These are phyloP conservation scores for Nixonia krombeini DNA, from an alignment of 1,140 invertebrate species.

Conservation along the genomic window DNA sequence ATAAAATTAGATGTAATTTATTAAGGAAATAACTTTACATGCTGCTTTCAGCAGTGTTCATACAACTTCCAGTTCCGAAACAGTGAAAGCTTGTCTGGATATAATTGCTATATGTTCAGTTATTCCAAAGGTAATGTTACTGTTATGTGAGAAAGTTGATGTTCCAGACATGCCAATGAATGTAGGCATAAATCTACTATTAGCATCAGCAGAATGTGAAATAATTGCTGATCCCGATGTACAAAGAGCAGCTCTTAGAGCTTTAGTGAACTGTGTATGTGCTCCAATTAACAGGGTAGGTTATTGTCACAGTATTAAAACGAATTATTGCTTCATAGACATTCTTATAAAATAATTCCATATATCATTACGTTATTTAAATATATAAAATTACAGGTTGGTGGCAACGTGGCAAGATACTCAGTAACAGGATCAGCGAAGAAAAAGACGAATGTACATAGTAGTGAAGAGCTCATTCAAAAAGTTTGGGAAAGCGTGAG, in stretches of 20 bases:
- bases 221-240: constrained; percentile 91
- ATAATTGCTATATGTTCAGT: constrained; percentile 91
- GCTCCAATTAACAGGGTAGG: constrained; percentile 86
- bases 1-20: constrained; percentile 4
- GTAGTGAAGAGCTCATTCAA: constrained; percentile 88
- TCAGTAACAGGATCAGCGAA: constrained; percentile 77
- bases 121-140: constrained; percentile 87
- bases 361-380: no score
- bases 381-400: constrained; percentile 67
- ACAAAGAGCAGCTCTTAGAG: constrained; percentile 88
- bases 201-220: constrained; percentile 91
- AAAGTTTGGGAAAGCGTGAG: constrained; percentile 94
- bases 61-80: constrained; percentile 81
- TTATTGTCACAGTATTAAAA: no score
- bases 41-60: constrained; percentile 56
- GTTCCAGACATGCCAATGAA: constrained; percentile 82
- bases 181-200: constrained; percentile 81
- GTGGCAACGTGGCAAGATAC: constrained; percentile 77
- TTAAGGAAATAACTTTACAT: no score
- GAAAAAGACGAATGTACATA: constrained; percentile 81
- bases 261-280: constrained; percentile 94
- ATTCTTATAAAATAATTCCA: no score
- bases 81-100: constrained; percentile 90
- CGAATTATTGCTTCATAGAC: no score
- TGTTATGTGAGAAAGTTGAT: constrained; percentile 84